Percentiles rank a stretch among this genome's conserved stretches.
Evolutionary conservation across 2,113 vertebrate genomes (phyloP).

Genomic region (Sus scrofa): T2T-Sscrofa CM000829.6:67432501-67433000

Average conservation of each 20-base stretch:
- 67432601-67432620: neutral
- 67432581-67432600: neutral
- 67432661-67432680: neutral
- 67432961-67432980: neutral
- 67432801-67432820: neutral
- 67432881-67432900: neutral
- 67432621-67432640: slow-evolving; percentile 46
- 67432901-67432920: neutral
- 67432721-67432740: neutral
- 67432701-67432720: too few relatives aligned
- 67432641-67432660: neutral
- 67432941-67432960: neutral
- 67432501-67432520: slow-evolving; percentile 10
- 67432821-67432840: neutral
- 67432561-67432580: slow-evolving; percentile 5
- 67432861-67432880: neutral
- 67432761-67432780: neutral
- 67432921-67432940: slow-evolving; percentile 9
- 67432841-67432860: neutral
- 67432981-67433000: neutral
- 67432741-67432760: neutral
- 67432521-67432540: neutral
- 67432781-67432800: neutral
- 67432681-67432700: neutral
- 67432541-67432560: neutral